Percentiles rank a stretch among this genome's conserved stretches.
phyloP scores from a whole-genome alignment of 2,797 vertebrate genomes.

The Neopelma chrysocephalum region DNA sequence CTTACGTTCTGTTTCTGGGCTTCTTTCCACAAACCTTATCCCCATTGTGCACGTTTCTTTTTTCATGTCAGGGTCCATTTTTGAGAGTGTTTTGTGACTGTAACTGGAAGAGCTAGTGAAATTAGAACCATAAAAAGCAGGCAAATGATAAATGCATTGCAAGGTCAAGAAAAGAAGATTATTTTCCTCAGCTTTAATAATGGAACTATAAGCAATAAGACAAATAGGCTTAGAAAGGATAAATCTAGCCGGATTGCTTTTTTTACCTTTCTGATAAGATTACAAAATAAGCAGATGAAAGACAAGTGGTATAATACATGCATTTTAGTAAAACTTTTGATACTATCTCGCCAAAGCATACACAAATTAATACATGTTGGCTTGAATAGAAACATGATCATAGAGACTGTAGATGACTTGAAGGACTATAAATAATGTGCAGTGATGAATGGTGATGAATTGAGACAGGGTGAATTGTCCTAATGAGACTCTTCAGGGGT shows the following conservation, averaged over 20 bases:
- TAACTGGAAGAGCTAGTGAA: background rate
- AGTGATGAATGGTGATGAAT: background rate
- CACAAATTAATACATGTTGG: background rate
- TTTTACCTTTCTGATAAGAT: slow-evolving; percentile 59
- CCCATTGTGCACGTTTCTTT: background rate
- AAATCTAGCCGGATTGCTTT: slow-evolving; percentile 49
- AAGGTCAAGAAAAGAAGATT: slow-evolving; percentile 40
- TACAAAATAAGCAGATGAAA: slow-evolving; percentile 62
- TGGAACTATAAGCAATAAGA: slow-evolving; percentile 52
- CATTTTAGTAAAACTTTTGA: slow-evolving; percentile 38
- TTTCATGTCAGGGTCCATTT: background rate
- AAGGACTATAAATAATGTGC: slow-evolving; percentile 22
- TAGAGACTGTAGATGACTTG: background rate
- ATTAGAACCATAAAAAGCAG: slow-evolving; percentile 10
- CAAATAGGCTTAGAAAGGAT: slow-evolving; percentile 54
- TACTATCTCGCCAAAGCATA: background rate
- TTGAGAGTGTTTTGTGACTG: background rate
- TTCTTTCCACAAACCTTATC: background rate
- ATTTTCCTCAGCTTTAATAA: slow-evolving; percentile 52
- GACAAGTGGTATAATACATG: slow-evolving; percentile 19
- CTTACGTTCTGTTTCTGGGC: background rate
- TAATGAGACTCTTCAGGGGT: slow-evolving; percentile 20
- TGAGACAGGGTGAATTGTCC: background rate
- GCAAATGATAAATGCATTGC: background rate
- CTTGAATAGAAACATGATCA: background rate